Percentiles rank a stretch among this genome's conserved stretches.
Evolutionary conservation across 2,888 invertebrate genomes (phyloP).

Genomic region (Papilio elwesi): DNA sequence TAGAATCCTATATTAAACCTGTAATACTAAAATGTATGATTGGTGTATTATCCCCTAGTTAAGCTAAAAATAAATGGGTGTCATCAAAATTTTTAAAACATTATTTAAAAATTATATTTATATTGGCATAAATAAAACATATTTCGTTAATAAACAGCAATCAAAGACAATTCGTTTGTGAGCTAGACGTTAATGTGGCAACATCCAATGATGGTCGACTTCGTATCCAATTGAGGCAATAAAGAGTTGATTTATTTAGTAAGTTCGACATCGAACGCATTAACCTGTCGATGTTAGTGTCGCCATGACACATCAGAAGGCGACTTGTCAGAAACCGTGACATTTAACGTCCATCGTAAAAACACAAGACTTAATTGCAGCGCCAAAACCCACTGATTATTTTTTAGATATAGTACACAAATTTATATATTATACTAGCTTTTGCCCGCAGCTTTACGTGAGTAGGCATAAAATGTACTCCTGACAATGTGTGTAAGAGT

Average conservation of each 20-base stretch:
- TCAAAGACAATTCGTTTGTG: slow-evolving; percentile 31
- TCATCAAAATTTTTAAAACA: neutral
- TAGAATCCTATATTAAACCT: neutral
- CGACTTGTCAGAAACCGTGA: slow-evolving; percentile 31
- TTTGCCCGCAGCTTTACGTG: too few relatives aligned
- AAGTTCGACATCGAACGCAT: slow-evolving; percentile 3
- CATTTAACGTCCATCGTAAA: slow-evolving; percentile 32
- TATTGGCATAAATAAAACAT: slow-evolving; percentile 24
- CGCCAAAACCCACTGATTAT: neutral
- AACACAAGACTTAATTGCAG: slow-evolving; percentile 22
- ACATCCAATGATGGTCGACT: slow-evolving; percentile 18
- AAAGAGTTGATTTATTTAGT: slow-evolving; percentile 34
- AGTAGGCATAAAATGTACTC: too few relatives aligned
- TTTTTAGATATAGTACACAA: neutral
- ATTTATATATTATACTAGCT: too few relatives aligned
- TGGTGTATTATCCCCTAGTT: neutral
- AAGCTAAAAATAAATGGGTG: neutral
- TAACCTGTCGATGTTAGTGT: slow-evolving; percentile 32
- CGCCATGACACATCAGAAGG: slow-evolving; percentile 9
- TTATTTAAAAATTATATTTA: neutral
- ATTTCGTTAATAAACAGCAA: slow-evolving; percentile 37
- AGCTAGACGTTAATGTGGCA: slow-evolving; percentile 32
- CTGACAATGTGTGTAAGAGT: too few relatives aligned
- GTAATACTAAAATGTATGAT: neutral
- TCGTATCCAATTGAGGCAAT: slow-evolving; percentile 26